These are phyloP conservation scores for Scaptomyza reducta DNA, from an alignment of 2,888 invertebrate species.

Conservation along the genomic window DNA sequence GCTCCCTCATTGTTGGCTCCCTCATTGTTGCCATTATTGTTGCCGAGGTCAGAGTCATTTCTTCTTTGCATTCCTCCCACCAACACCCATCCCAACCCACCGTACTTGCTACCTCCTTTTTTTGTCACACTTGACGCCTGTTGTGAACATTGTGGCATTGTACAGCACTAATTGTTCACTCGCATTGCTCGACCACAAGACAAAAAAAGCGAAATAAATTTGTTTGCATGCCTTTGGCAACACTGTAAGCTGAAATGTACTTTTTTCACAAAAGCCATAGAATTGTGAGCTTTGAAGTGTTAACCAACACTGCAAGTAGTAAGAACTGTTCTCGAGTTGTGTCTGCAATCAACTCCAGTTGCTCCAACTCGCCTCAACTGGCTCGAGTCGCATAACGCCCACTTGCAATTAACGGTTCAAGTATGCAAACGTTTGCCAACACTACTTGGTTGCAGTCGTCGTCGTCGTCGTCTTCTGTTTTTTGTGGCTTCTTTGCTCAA, in stretches of 20 bases:
- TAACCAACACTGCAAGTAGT: conserved; percentile 1
- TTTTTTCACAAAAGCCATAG: too few relatives aligned
- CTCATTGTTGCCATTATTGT: conserved; percentile 44
- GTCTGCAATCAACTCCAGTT: background rate
- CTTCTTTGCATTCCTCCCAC: background rate
- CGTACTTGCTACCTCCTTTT: conserved; percentile 13
- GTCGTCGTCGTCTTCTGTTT: too few relatives aligned
- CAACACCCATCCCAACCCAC: background rate
- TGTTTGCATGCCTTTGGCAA: conserved; percentile 20
- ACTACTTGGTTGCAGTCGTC: conserved; percentile 2
- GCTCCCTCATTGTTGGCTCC: too few relatives aligned
- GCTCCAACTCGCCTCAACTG: background rate
- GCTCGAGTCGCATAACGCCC: background rate
- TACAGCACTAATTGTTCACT: conserved; percentile 56
- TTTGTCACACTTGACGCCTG: conserved; percentile 38
- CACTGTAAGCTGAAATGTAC: conserved; percentile 10
- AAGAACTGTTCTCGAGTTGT: too few relatives aligned
- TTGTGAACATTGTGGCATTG: conserved; percentile 39
- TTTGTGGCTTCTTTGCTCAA: conserved; percentile 24
- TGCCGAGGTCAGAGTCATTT: conserved; percentile 36
- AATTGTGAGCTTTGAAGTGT: background rate
- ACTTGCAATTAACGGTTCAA: background rate
- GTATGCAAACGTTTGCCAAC: conserved; percentile 15
- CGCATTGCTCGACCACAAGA: conserved; percentile 8
- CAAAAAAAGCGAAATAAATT: conserved; percentile 30